Evolutionary conservation across 2,113 vertebrate genomes (phyloP).

Genomic region (Odontophorus gujanensis): DNA sequence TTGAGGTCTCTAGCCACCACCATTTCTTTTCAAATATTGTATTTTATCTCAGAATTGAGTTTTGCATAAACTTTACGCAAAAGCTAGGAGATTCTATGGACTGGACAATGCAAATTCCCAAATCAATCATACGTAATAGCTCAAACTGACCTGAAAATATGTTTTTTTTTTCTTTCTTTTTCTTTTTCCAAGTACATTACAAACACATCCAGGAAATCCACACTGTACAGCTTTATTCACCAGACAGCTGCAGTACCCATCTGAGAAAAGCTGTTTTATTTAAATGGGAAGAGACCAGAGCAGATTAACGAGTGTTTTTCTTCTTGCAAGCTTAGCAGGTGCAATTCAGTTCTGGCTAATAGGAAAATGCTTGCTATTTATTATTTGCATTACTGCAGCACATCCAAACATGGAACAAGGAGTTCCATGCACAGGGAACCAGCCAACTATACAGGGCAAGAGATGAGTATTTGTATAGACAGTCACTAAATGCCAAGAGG

Average conservation of each 20-base stretch:
- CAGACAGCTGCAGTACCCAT: not conserved
- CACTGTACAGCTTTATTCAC: not conserved
- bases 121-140: not conserved
- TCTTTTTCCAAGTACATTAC: not conserved
- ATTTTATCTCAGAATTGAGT: not conserved
- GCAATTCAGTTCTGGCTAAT: not conserved
- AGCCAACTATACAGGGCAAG: not conserved
- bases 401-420: not conserved
- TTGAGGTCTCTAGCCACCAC: not conserved
- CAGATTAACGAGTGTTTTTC: not conserved
- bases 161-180: not conserved
- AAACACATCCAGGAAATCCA: not conserved
- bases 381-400: not conserved
- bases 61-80: not conserved
- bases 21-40: not conserved
- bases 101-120: not conserved
- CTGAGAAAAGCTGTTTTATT: not conserved
- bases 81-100: not conserved
- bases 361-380: slow-evolving; percentile 12
- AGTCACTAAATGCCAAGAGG: not conserved
- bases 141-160: not conserved
- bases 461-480: not conserved
- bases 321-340: not conserved
- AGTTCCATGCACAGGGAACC: not conserved
- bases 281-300: not conserved